Evolutionary conservation across 2,113 vertebrate species (phyloP), one percentile per base, ranked within the genome.

Genomic region (Mustela nigripes): DNA sequence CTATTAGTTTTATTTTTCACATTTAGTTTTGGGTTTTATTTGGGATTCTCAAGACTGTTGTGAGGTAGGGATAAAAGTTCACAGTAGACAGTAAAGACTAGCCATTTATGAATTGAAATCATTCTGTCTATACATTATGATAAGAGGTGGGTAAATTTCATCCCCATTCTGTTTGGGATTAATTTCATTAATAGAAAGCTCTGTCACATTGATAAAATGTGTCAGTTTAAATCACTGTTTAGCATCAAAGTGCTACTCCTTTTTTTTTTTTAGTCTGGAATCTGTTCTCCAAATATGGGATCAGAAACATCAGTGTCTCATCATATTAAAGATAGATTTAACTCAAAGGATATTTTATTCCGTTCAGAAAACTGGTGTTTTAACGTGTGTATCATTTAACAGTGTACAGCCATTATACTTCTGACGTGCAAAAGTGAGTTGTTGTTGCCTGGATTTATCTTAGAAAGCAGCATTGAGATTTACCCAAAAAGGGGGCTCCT

Each of bases 401-500:
- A 83, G 4, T 56, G 14, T 81, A 14, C 15, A 82, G 36, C 2
- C 14, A 76, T 26, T 87, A 11, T 78, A n/a, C 8, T n/a, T 28
- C 14, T 71, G 5, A 50, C 19, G 0, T n/a, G 16, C 24, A 78
- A 71, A 86, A 86, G 48, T 39, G 11, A 67, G 65, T 82, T 48
- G 4, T 45, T 79, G 88, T 85, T 60, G 1, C 5, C 33, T 89
- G 3, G 80, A 1, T 91, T 86, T 91, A 81, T 89, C 10, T 56
- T 92, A 42, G 36, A 96, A 86, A 87, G 14, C 15, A 76, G 4
- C 33, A 8, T 86, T 94, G 87, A 95, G 73, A 74, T 83, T 90
- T 90, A 26, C 7, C 5, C 31, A 36, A 48, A 79, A 90, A 74
- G 24, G 60, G 22, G 60, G 9, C 2, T 1, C 24, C 60, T 62